Conservation (phyloP, 30 jellyfish, hydroid and myxozoan species). For the Aurelia sp. region DNA sequence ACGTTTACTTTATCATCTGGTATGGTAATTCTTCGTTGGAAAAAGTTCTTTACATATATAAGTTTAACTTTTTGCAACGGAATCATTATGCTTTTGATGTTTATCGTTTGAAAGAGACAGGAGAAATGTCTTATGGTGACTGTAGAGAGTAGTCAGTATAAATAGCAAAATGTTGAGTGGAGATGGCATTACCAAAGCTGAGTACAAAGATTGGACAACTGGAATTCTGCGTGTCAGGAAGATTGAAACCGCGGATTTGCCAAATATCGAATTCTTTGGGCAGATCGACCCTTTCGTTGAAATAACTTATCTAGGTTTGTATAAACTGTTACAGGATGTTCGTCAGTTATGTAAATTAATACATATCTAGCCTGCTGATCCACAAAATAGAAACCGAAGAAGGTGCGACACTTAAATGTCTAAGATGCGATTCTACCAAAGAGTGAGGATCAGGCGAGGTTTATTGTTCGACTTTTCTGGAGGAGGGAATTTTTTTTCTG, state of each 20-base stretch:
- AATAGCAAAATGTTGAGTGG: constrained; percentile 17
- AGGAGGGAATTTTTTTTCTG: too few relatives aligned
- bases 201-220: constrained; percentile 52
- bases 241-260: constrained; percentile 35
- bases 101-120: too few relatives aligned
- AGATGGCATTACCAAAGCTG: constrained; percentile 43
- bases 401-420: too few relatives aligned
- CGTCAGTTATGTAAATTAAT: background rate
- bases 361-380: background rate
- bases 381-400: too few relatives aligned
- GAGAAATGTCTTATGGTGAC: background rate
- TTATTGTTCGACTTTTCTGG: too few relatives aligned
- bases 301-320: constrained; percentile 47
- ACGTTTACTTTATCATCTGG: too few relatives aligned
- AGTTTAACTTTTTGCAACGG: too few relatives aligned
- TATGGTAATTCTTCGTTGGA: too few relatives aligned
- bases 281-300: constrained; percentile 62
- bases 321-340: background rate
- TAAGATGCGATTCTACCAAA: too few relatives aligned
- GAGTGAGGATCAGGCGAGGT: too few relatives aligned
- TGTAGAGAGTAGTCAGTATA: background rate
- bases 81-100: too few relatives aligned
- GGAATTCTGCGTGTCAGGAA: constrained; percentile 55
- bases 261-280: constrained; percentile 45
- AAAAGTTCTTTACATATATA: too few relatives aligned